Evolutionary conservation across 1,140 invertebrate species (phyloP), one percentile per base, ranked within the genome.

Genomic region (Lanistes nyassanus): DNA sequence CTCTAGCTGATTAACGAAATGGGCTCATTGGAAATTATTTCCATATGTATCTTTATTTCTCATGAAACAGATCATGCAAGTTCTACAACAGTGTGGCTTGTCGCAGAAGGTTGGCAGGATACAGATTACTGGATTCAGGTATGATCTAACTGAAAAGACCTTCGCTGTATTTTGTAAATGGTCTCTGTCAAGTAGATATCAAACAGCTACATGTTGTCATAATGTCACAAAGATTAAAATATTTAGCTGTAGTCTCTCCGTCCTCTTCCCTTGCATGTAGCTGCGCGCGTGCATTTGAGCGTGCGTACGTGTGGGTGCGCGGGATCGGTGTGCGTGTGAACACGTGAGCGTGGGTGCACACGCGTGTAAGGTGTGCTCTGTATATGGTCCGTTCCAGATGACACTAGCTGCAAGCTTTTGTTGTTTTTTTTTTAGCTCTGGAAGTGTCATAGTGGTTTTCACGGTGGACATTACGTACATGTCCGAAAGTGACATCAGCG

Each of bases 381-480:
- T n/a, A n/a, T n/a, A n/a, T n/a, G n/a, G n/a, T n/a, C n/a, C n/a
- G n/a, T n/a, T n/a, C n/a, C n/a, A n/a, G n/a, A n/a, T n/a, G n/a
- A n/a, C 72, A 37, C 16, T 34, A 7, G 23, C 72, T 13, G 16
- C 36, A 69, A 36, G 31, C 31, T 3, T 16, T 23, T 53, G 13
- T 23, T 53, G 51, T 23, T 13, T 53, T 13, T 60, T n/a, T 42
- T 55, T 23, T 34, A 75, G 73, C 29, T 19, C 39, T 7, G 73
- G 73, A 23, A 75, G 73, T n/a, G 47, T 75, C 51, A 31, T 75
- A 9, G 51, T 75, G 4, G 16, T 19, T 23, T 39, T 56, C 53
- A 29, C 31, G 11, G 21, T 75, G 2, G 73, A 42, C 16, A 29
- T 75, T 4, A n/a, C 26, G 3, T 21, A 21, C 26, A 29, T 37